These are phyloP conservation scores for Eristalinus aeneus DNA, from an alignment of 2,888 invertebrate genomes.

Conservation along the genomic window DNA sequence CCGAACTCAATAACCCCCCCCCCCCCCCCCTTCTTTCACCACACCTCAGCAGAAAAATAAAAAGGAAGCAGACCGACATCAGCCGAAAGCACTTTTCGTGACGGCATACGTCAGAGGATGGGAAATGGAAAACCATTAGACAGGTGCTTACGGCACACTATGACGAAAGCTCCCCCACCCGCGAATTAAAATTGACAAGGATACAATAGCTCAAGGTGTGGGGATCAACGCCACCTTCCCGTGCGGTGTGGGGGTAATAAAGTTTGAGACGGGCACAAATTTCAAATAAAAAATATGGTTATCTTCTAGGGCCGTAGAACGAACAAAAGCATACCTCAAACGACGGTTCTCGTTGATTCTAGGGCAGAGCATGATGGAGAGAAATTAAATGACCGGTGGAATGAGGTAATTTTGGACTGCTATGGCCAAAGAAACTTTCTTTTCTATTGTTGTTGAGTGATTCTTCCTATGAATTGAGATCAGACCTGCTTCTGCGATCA, in stretches of 20 bases:
- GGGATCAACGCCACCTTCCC: background rate
- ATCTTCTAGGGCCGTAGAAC: background rate
- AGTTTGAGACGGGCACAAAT: conserved; percentile 22
- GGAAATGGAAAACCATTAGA: conserved; percentile 33
- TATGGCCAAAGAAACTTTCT: conserved; percentile 2
- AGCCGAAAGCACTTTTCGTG: background rate
- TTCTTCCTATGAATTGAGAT: no score
- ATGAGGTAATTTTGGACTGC: background rate
- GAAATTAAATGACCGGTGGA: background rate
- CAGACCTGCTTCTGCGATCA: no score
- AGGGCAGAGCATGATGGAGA: background rate
- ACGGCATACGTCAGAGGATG: background rate
- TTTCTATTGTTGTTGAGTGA: background rate
- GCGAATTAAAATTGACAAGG: conserved; percentile 42
- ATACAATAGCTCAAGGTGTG: background rate
- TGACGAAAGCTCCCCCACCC: conserved; percentile 26
- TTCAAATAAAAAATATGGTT: background rate
- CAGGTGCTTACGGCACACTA: conserved; percentile 4
- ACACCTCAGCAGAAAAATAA: background rate
- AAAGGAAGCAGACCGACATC: background rate
- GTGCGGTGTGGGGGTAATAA: conserved; percentile 23
- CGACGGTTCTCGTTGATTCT: background rate
- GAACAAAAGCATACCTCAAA: background rate
- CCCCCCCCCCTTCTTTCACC: background rate
- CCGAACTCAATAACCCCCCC: background rate